These are phyloP conservation scores for Lasioglossum oenotherae DNA, from an alignment of 2,888 invertebrate species.

Conservation along the genomic window DNA sequence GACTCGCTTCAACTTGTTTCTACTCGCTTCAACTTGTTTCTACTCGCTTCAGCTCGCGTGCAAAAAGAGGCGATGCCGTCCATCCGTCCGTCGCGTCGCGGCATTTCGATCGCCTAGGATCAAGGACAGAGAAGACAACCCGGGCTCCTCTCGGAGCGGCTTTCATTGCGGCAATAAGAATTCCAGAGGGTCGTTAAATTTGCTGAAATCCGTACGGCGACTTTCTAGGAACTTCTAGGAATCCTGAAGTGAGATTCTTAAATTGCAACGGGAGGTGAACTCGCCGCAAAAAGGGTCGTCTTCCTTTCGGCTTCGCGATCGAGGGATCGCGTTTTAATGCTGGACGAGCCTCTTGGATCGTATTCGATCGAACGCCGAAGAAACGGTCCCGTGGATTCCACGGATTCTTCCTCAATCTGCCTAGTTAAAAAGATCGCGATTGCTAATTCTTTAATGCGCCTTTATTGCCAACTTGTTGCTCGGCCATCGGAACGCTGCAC, in stretches of 20 bases:
- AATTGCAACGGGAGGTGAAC: constrained; percentile 15
- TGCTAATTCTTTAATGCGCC: constrained; percentile 8
- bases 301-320: background rate
- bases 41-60: constrained; percentile 4
- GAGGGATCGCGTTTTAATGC: constrained; percentile 7
- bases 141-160: constrained; percentile 29
- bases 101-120: constrained; percentile 67
- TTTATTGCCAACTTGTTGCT: constrained; percentile 1
- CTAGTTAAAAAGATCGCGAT: background rate
- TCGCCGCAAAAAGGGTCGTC: constrained; percentile 17
- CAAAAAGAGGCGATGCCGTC: constrained; percentile 59
- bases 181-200: constrained; percentile 58
- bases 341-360: background rate
- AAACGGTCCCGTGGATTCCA: background rate
- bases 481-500: background rate
- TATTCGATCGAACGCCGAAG: background rate
- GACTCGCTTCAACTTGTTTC: background rate
- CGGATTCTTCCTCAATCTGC: constrained; percentile 4
- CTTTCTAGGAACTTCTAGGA: constrained; percentile 60
- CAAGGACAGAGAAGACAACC: constrained; percentile 24
- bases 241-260: constrained; percentile 26
- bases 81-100: constrained; percentile 19
- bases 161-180: constrained; percentile 60
- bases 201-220: constrained; percentile 53
- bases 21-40: background rate